phyloP scores from a whole-genome alignment of 2,888 invertebrate genomes.

The Chesias legatella region DNA sequence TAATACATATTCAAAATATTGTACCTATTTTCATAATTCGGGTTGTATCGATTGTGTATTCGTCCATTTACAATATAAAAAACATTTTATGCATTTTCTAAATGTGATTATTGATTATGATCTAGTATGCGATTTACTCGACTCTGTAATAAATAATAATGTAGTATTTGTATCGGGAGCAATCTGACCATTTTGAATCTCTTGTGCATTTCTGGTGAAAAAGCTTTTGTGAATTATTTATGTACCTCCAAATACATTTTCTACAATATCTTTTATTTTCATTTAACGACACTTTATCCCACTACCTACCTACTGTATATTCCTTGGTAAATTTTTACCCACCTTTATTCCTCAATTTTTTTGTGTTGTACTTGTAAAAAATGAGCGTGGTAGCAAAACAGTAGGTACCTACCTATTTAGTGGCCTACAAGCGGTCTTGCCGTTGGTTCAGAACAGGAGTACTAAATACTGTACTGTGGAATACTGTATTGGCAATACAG shows the following conservation, averaged over 20 bases:
- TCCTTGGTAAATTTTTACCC: no score
- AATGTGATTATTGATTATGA: conserved; percentile 49
- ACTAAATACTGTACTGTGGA: no score
- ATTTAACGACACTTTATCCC: conserved; percentile 6
- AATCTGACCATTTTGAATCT: conserved; percentile 68
- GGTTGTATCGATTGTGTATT: conserved; percentile 55
- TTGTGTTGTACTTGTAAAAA: no score
- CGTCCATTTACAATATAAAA: conserved; percentile 67
- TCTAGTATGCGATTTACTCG: conserved; percentile 39
- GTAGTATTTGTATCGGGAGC: conserved; percentile 54
- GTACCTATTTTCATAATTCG: conserved; percentile 62
- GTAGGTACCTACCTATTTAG: no score
- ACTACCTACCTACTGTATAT: no score
- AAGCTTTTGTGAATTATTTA: conserved; percentile 70
- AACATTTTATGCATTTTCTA: conserved; percentile 58
- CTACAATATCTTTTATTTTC: conserved; percentile 39
- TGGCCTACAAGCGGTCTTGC: no score
- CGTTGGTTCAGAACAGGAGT: no score
- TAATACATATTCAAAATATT: conserved; percentile 31
- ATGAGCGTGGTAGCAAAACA: no score
- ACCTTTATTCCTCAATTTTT: no score
- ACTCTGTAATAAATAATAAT: conserved; percentile 12
- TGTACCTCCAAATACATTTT: conserved; percentile 70
- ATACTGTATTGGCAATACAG: no score
- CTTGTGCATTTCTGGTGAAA: conserved; percentile 71